Evolutionary conservation across 2,797 vertebrate species (phyloP), one percentile per base, ranked within the genome.

Genomic region (Otolemur crassicaudatus): DNA sequence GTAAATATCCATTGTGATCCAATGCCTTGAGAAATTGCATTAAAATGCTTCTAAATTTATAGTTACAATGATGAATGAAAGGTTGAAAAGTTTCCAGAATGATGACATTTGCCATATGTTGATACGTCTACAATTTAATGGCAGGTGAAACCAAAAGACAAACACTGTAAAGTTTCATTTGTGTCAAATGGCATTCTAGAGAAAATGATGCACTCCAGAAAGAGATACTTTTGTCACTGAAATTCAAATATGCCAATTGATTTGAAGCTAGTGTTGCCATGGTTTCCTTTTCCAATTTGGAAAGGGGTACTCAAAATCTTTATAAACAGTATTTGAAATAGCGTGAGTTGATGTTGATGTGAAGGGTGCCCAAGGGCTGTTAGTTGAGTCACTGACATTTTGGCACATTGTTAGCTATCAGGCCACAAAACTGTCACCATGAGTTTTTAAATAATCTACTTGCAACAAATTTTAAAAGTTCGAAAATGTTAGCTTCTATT

Each of bases 41-140:
- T 94, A 75, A 95, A 82, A 65, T 46, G 53, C 34, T 40, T 43
- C 29, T 83, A 23, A 76, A 80, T 86, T 95, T 93, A 70, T 43
- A 90, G 5, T 82, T 79, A 19, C 5, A n/a, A 72, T 63, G 87
- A 93, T 67, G 80, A 95, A 92, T 91, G 49, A 84, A 90, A 96
- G 63, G 17, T 84, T 65, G 31, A 84, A 96, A 91, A 60, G 19
- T 85, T 94, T 90, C 23, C 75, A 63, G 80, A 94, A 37, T 31
- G 5, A 46, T 90, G 72, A 16, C 58, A 87, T 90, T 73, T 95
- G 65, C 72, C 46, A 37, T 77, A 58, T 87, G 56, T 34, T 82
- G 53, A 58, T 73, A 56, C 76, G 25, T 81, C 43, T 95, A 60
- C 31, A 56, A 90, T 65, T 91, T 73, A 96, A 92, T 89, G 23